These are phyloP conservation scores for Torymus texanus DNA, from an alignment of 2,888 invertebrate genomes.

Conservation along the genomic window DNA sequence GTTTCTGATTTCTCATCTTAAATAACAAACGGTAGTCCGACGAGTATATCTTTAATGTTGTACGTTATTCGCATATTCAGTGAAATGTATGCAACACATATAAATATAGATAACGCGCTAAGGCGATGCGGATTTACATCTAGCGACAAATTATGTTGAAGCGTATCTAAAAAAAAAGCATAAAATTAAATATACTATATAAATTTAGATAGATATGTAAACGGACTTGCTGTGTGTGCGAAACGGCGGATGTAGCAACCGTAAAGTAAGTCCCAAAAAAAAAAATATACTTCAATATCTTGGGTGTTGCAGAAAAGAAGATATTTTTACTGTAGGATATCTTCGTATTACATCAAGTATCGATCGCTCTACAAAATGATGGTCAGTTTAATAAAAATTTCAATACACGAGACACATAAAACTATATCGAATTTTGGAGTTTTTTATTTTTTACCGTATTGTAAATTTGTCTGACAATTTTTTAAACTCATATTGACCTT, in stretches of 20 bases:
- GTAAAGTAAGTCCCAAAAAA: constrained; percentile 42
- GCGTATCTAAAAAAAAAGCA: constrained; percentile 45
- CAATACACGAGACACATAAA: background rate
- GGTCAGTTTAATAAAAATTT: constrained; percentile 2
- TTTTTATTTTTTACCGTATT: constrained; percentile 8
- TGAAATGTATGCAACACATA: constrained; percentile 44
- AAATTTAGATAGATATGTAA: constrained; percentile 49
- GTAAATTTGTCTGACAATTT: constrained; percentile 49
- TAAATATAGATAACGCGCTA: constrained; percentile 24
- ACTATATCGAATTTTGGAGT: too few species aligned
- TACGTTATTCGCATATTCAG: constrained; percentile 66
- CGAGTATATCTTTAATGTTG: constrained; percentile 71
- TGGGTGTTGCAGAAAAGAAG: constrained; percentile 34
- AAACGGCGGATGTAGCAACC: constrained; percentile 2
- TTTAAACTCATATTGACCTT: constrained; percentile 5
- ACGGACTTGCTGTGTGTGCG: constrained; percentile 11
- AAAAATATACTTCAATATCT: constrained; percentile 44
- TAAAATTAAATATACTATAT: constrained; percentile 51
- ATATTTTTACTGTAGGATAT: constrained; percentile 9
- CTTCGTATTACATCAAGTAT: constrained; percentile 61
- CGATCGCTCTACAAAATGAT: background rate
- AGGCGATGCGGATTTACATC: constrained; percentile 48
- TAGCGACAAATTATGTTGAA: constrained; percentile 41
- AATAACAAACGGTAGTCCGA: constrained; percentile 66
- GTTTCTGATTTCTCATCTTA: constrained; percentile 73